Conservation (phyloP, 2,113 vertebrate genomes). For the Vulpes ferrilata region DNA sequence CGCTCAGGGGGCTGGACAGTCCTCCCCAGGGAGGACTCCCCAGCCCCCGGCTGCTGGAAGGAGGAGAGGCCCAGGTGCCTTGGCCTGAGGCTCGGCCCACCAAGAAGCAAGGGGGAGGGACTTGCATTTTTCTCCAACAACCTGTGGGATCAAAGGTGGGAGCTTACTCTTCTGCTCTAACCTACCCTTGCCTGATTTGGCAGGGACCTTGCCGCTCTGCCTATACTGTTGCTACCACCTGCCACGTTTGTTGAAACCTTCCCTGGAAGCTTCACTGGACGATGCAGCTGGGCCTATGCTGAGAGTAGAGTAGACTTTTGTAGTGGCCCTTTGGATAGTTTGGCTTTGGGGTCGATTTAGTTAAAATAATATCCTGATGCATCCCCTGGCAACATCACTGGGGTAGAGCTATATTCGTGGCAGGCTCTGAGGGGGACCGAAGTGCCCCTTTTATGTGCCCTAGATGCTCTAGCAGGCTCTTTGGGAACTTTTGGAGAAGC, state of each 20-base stretch:
- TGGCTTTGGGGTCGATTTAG: neutral
- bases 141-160: too few relatives aligned
- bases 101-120: neutral
- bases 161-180: too few relatives aligned
- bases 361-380: neutral
- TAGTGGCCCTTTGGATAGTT: neutral
- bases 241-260: neutral
- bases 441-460: neutral
- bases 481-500: neutral
- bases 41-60: neutral
- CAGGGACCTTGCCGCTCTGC: too few relatives aligned
- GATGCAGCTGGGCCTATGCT: neutral
- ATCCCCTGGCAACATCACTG: neutral
- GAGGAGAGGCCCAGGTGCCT: neutral
- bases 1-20: neutral
- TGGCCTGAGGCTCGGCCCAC: too few relatives aligned
- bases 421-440: neutral
- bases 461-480: neutral
- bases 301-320: neutral
- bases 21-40: neutral
- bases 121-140: neutral
- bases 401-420: neutral
- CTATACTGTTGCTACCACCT: neutral
- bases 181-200: neutral
- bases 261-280: neutral